phyloP scores from a whole-genome alignment of 2,888 invertebrate species.

The Andrena trimmerana region DNA sequence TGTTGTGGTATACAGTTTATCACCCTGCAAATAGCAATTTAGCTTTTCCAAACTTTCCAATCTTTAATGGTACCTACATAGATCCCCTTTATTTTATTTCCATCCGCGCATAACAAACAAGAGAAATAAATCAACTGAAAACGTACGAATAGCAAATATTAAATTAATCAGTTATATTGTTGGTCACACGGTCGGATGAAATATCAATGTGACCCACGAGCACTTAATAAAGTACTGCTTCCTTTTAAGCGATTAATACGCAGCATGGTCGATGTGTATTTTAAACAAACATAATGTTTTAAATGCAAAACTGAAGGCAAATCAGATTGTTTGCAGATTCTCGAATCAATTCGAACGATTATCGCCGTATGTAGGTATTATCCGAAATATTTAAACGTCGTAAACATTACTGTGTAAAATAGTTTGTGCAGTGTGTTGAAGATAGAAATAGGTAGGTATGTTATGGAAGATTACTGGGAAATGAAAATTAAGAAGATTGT shows the following conservation, averaged over 20 bases:
- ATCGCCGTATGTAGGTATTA: not conserved
- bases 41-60: too few relatives aligned
- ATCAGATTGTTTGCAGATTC: not conserved
- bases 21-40: too few relatives aligned
- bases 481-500: too few relatives aligned
- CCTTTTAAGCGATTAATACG: constrained; percentile 8
- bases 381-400: not conserved
- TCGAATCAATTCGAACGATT: constrained; percentile 1
- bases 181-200: not conserved
- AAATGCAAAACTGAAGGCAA: not conserved
- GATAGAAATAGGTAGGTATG: too few relatives aligned
- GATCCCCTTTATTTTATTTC: too few relatives aligned
- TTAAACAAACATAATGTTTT: not conserved
- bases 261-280: not conserved
- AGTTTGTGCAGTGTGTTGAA: not conserved
- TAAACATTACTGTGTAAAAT: not conserved
- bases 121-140: not conserved
- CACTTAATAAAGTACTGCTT: constrained; percentile 7
- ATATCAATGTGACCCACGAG: constrained; percentile 3
- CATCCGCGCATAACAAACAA: too few relatives aligned
- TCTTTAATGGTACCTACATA: not conserved
- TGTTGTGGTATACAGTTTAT: too few relatives aligned
- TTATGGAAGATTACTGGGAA: too few relatives aligned
- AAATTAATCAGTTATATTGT: constrained; percentile 22
- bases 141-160: constrained; percentile 2